phyloP scores from a whole-genome alignment of 1,140 invertebrate genomes.

The Aphelinus certus region DNA sequence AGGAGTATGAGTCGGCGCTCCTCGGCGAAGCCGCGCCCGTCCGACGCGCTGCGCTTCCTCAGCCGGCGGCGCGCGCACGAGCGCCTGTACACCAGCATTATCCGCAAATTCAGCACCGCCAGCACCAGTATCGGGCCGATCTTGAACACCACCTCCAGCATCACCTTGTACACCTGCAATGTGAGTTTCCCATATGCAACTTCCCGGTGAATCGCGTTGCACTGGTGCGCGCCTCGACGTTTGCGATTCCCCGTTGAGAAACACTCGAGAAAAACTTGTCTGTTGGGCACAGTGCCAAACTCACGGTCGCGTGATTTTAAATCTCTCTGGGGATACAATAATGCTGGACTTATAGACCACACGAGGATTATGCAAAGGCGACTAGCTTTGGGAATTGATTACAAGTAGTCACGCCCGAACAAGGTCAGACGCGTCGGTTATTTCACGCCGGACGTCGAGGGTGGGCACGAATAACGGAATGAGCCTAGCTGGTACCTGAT shows the following conservation, averaged over 20 bases:
- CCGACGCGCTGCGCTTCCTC: conserved; percentile 72
- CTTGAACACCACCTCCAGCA: conserved; percentile 75
- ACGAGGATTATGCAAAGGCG: no score
- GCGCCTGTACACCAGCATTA: conserved; percentile 74
- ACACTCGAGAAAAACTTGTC: no score
- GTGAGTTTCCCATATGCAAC: conserved; percentile 7
- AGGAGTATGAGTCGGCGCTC: conserved; percentile 76
- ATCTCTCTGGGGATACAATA: no score
- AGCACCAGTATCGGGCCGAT: conserved; percentile 74
- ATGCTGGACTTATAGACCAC: no score
- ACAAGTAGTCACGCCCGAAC: no score
- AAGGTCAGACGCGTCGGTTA: no score
- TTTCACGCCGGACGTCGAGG: no score
- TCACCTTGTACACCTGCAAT: conserved; percentile 70
- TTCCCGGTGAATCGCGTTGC: not conserved
- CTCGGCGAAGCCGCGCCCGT: conserved; percentile 75
- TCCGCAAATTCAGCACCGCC: conserved; percentile 75
- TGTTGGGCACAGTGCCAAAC: no score
- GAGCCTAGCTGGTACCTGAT: conserved; percentile 56
- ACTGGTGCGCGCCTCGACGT: not conserved
- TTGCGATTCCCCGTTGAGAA: no score
- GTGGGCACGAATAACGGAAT: no score
- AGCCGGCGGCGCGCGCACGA: conserved; percentile 73
- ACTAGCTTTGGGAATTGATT: no score
- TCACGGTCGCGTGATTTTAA: no score